These are phyloP conservation scores for Sycobia sp. DNA, from an alignment of 1,140 invertebrate genomes.

Conservation along the genomic window DNA sequence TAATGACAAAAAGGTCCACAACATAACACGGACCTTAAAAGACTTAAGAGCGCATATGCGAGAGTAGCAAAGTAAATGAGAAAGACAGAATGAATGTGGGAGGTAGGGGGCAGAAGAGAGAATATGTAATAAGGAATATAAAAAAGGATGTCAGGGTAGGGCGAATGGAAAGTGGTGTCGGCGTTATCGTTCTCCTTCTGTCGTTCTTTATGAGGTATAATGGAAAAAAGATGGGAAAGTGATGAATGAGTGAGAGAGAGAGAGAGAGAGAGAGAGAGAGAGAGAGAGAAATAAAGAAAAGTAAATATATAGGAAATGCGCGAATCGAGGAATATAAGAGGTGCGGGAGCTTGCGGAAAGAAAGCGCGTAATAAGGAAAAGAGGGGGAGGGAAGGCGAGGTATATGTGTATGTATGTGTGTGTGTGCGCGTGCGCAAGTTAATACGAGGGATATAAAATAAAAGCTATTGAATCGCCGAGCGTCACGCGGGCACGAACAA, in stretches of 20 bases:
- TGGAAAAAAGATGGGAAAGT: conserved; percentile 18
- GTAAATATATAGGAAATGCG: neutral
- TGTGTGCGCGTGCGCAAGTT: conserved; percentile 36
- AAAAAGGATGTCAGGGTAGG: conserved; percentile 9
- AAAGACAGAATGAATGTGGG: too few relatives aligned
- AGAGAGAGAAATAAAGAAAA: neutral
- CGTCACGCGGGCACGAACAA: conserved; percentile 44
- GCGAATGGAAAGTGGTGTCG: conserved; percentile 7
- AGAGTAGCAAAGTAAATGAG: too few relatives aligned
- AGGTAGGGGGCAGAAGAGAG: too few relatives aligned
- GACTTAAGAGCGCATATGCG: too few relatives aligned
- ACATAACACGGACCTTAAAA: too few relatives aligned
- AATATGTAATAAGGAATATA: conserved; percentile 16
- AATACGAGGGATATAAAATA: conserved; percentile 55
- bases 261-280: neutral
- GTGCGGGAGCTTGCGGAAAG: neutral
- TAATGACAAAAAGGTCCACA: too few relatives aligned
- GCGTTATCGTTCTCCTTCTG: too few relatives aligned
- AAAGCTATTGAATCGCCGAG: conserved; percentile 54
- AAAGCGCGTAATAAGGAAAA: conserved; percentile 31
- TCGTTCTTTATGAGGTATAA: conserved; percentile 22
- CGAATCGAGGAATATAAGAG: conserved; percentile 15
- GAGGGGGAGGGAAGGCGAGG: too few relatives aligned
- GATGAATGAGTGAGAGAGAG: neutral
- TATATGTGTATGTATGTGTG: conserved; percentile 4